phyloP scores from a whole-genome alignment of 2,888 invertebrate genomes.

The Mesochorus sp. region DNA sequence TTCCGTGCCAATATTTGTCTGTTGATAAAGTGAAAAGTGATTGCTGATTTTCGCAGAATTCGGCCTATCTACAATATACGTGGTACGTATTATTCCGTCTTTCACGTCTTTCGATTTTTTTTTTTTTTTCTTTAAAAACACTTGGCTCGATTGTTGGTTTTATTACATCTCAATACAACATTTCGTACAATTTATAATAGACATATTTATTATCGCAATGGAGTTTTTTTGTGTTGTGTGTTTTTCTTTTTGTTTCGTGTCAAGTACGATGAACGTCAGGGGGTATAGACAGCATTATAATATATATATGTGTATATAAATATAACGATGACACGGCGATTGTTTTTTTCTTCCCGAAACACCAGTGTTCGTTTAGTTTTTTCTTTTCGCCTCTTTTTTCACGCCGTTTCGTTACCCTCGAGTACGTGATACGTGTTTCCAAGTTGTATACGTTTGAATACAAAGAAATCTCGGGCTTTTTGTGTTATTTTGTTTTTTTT shows the following conservation, averaged over 20 bases:
- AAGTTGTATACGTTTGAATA: conserved; percentile 47
- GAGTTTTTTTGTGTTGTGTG: conserved; percentile 52
- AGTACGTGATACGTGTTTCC: conserved; percentile 23
- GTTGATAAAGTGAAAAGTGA: no score
- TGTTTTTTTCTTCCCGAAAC: conserved; percentile 17
- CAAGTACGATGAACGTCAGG: conserved; percentile 48
- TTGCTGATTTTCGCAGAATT: not conserved
- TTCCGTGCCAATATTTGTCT: no score
- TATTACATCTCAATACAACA: conserved; percentile 74
- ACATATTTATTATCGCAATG: conserved; percentile 61
- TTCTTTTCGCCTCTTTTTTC: conserved; percentile 3
- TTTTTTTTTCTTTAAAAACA: conserved; percentile 67
- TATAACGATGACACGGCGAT: conserved; percentile 54
- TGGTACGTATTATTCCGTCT: not conserved
- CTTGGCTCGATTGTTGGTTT: conserved; percentile 74
- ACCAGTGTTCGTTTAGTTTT: conserved; percentile 7
- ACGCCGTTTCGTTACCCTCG: conserved; percentile 21
- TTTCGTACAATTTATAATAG: conserved; percentile 70
- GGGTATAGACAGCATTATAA: conserved; percentile 40
- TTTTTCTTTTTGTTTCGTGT: conserved; percentile 55
- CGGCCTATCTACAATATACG: no score
- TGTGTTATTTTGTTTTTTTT: no score
- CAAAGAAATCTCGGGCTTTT: conserved; percentile 45
- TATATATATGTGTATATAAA: not conserved
- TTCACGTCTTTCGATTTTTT: not conserved